Evolutionary conservation across 2,888 invertebrate genomes (phyloP).

Genomic region (Meiosimyza decipiens): DNA sequence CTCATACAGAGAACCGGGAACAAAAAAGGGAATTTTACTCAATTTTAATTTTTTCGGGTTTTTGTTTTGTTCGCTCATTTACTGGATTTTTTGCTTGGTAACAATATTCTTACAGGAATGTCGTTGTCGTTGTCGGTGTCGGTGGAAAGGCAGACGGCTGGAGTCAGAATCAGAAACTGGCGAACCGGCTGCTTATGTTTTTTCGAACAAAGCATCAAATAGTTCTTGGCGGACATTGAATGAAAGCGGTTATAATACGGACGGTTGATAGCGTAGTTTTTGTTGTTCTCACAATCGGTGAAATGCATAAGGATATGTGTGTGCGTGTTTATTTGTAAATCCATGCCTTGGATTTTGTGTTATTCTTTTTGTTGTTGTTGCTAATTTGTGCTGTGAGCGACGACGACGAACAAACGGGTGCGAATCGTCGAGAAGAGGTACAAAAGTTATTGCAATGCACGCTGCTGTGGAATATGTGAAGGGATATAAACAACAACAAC

Average conservation of each 20-base stretch:
- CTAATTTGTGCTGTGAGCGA: no score
- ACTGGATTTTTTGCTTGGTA: background rate
- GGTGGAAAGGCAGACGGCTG: constrained; percentile 32
- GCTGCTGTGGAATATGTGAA: no score
- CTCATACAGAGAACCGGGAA: background rate
- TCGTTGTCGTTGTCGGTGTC: background rate
- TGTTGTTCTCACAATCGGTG: no score
- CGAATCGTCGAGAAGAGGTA: no score
- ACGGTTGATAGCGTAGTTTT: constrained; percentile 27
- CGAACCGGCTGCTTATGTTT: constrained; percentile 37
- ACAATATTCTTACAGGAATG: constrained; percentile 31
- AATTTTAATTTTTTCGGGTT: constrained; percentile 2
- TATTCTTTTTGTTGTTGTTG: no score
- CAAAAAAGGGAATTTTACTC: constrained; percentile 2
- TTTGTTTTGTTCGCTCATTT: constrained; percentile 38
- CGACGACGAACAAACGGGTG: no score
- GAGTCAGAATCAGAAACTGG: constrained; percentile 30
- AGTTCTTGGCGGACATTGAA: constrained; percentile 57
- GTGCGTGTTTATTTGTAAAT: constrained; percentile 30
- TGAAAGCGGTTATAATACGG: constrained; percentile 51
- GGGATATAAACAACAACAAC: no score
- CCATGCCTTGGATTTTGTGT: background rate
- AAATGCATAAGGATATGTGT: background rate
- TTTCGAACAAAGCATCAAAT: constrained; percentile 33
- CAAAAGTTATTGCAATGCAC: no score